Evolutionary conservation across 2,888 invertebrate genomes (phyloP), one percentile per base, ranked within the genome.

Genomic region (Euclidia mi): DNA sequence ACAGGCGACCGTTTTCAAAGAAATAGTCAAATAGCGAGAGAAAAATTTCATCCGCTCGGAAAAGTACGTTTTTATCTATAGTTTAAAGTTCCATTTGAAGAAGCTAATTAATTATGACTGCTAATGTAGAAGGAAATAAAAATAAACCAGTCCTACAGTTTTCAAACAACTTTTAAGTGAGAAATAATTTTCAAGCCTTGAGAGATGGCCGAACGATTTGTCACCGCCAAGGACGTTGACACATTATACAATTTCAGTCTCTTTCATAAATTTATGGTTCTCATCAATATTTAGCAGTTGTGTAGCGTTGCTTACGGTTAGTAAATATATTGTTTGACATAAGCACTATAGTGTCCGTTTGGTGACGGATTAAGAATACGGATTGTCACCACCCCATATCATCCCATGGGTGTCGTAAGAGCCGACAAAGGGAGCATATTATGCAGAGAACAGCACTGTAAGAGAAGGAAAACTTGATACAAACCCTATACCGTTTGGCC

Each of bases 1-100:
- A 53, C 40, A 0, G 17, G 50, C 46, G 17, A 46, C 34, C 56
- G 32, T 56, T 63, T 57, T 58, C 55, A 63, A 58, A 66, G 49
- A 40, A 59, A 63, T 55, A 64, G 47, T 56, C 32, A 59, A 66
- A 73, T 55, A 61, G 56, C 51, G 35, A 46, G 6, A 37, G 34
- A 68, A 56, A 64, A 65, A 55, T 52, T 9, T 34, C 18, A 42
- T 51, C 45, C 37, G n/a, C 38, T 37, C 17, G 4, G 44, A 40
- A 20, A 20, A 41, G 1, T 25, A 45, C 48, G 20, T 31, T 71
- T 57, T 38, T 12, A 25, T 25, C 20, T 52, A 10, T 49, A 49
- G 17, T 37, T 56, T 35, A 20, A 28, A 47, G 47, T 43, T 29
- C 11, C 29, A 41, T 41, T 48, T 55, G 11, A 37, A 40, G 44